Percentiles rank a stretch among this genome's conserved stretches.
phyloP scores from a whole-genome alignment of 2,797 vertebrate species.

The Pseudomugil gertrudae region DNA sequence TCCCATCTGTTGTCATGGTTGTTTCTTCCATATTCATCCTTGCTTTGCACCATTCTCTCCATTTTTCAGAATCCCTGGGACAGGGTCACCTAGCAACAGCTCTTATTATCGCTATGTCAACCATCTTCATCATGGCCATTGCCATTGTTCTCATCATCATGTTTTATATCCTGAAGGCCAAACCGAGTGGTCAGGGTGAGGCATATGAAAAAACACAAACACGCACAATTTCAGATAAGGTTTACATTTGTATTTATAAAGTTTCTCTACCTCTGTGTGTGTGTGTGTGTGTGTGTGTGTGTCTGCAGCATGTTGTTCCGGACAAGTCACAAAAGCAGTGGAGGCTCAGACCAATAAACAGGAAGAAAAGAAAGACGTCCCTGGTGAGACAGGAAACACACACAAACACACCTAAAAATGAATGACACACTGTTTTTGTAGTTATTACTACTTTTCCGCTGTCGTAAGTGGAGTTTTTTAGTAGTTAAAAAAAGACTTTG shows the following conservation, averaged over 20 bases:
- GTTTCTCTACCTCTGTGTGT: not conserved
- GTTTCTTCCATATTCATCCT: not conserved
- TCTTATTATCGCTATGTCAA: conserved; percentile 98
- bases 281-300: conserved; percentile 17
- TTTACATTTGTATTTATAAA: conserved; percentile 6
- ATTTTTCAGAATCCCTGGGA: conserved; percentile 85
- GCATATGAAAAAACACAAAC: not conserved
- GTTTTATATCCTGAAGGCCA: conserved; percentile 98
- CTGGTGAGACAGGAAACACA: conserved; percentile 80
- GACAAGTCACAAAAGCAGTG: conserved; percentile 90
- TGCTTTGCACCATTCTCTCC: conserved; percentile 2
- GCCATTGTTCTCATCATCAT: conserved; percentile 98
- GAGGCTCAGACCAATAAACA: conserved; percentile 90
- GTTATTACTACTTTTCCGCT: conserved; percentile 6
- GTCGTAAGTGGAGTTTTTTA: conserved; percentile 12
- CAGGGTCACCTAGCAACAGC: conserved; percentile 97
- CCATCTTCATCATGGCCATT: conserved; percentile 98
- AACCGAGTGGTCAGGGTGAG: conserved; percentile 92
- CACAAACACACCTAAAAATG: conserved; percentile 21
- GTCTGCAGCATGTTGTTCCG: conserved; percentile 90
- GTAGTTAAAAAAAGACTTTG: conserved; percentile 17
- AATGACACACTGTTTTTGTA: conserved; percentile 25
- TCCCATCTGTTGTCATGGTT: not conserved
- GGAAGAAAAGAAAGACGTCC: conserved; percentile 94
- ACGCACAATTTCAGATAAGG: not conserved